Conservation (phyloP, 2,797 vertebrate genomes). For the Triplophysa bombifrons region DNA sequence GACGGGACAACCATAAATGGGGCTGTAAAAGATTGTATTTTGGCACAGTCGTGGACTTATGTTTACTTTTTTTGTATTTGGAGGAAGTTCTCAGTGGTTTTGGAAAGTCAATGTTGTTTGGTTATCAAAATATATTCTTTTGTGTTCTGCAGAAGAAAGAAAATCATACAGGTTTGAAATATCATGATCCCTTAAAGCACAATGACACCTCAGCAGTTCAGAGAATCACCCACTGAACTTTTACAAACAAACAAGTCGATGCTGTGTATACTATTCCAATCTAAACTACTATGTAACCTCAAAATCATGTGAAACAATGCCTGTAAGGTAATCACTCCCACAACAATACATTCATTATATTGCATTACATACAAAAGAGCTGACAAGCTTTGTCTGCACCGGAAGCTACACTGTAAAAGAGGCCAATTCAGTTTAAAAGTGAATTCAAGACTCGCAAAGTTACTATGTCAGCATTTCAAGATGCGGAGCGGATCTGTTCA, state of each 20-base stretch:
- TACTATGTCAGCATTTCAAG: slow-evolving; percentile 19
- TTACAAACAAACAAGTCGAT: background rate
- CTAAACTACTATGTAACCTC: background rate
- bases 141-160: too few relatives aligned
- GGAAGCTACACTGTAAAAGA: background rate
- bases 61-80: too few relatives aligned
- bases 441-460: background rate
- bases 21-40: background rate
- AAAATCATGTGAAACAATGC: background rate
- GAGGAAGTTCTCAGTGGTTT: too few relatives aligned
- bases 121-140: too few relatives aligned
- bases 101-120: too few relatives aligned
- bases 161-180: too few relatives aligned
- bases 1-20: background rate
- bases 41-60: background rate
- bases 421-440: slow-evolving; percentile 5
- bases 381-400: background rate
- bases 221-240: background rate
- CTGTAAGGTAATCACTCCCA: background rate
- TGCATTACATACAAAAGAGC: background rate
- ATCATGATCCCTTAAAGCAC: too few relatives aligned
- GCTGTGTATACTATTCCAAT: background rate
- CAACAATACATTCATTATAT: background rate
- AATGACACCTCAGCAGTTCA: too few relatives aligned
- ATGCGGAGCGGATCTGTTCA: background rate